Evolutionary conservation across 2,888 invertebrate genomes (phyloP).

Genomic region (Rhodophaea formosa): DNA sequence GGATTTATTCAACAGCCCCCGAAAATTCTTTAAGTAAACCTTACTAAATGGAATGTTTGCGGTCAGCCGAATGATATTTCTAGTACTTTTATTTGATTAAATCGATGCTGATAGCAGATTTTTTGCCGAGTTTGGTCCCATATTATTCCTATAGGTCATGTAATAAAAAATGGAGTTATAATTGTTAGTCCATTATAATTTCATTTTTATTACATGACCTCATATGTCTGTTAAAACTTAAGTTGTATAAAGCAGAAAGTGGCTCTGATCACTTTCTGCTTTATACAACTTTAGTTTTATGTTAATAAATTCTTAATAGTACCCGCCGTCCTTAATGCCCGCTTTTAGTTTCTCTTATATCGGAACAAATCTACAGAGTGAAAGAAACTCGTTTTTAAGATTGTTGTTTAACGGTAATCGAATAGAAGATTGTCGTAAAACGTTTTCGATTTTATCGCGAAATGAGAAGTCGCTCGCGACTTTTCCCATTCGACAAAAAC

Average conservation of each 20-base stretch:
- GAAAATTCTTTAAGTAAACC: constrained; percentile 29
- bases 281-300: too few relatives aligned
- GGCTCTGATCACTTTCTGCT: too few relatives aligned
- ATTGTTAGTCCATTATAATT: too few relatives aligned
- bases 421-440: constrained; percentile 80
- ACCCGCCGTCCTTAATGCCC: neutral
- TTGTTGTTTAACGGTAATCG: constrained; percentile 78
- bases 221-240: too few relatives aligned
- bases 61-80: neutral
- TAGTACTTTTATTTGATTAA: too few relatives aligned
- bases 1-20: constrained; percentile 35
- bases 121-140: too few relatives aligned
- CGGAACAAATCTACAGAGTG: constrained; percentile 33
- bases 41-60: constrained; percentile 26
- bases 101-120: too few relatives aligned
- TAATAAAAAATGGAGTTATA: too few relatives aligned
- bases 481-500: constrained; percentile 79
- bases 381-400: constrained; percentile 60
- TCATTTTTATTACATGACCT: too few relatives aligned
- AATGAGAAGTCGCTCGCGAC: constrained; percentile 78
- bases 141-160: too few relatives aligned
- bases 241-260: too few relatives aligned
- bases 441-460: constrained; percentile 78
- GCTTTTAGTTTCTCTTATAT: constrained; percentile 7
- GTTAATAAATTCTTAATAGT: too few relatives aligned